Conservation (phyloP, 64 coral and sea anemone genomes). For the Astreopora myriophthalma region DNA sequence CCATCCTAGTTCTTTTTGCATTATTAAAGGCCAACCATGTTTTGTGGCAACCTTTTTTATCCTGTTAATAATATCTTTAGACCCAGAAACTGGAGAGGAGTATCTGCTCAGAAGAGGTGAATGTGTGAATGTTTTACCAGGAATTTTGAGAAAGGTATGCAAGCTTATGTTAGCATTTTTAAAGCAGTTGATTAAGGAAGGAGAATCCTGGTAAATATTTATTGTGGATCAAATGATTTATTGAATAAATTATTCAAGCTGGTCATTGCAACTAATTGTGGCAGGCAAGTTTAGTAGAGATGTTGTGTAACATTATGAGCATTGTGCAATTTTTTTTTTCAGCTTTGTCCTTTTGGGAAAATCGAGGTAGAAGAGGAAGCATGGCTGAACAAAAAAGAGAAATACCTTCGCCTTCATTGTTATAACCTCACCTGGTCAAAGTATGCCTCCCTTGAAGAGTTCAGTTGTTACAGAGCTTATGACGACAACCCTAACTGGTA, state of each 20-base stretch:
- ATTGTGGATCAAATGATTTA: no score
- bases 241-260: no score
- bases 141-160: constrained; percentile 31
- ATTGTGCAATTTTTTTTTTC: background rate
- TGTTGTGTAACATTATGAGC: no score
- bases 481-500: constrained; percentile 77
- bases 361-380: constrained; percentile 89
- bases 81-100: constrained; percentile 80
- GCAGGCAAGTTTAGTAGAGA: no score
- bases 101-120: constrained; percentile 84
- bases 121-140: constrained; percentile 85
- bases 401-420: constrained; percentile 74
- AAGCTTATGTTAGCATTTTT: no score
- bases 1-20: no score
- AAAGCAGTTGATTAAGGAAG: no score
- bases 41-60: no score
- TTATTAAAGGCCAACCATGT: no score
- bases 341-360: constrained; percentile 68
- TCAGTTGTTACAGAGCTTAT: constrained; percentile 61
- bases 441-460: constrained; percentile 82
- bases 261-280: no score
- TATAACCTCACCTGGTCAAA: constrained; percentile 84
- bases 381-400: constrained; percentile 73
- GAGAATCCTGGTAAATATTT: no score
- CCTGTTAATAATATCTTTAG: background rate